These are phyloP conservation scores for Urosaurus nigricauda DNA, from an alignment of 2,797 vertebrate species.

Conservation along the genomic window DNA sequence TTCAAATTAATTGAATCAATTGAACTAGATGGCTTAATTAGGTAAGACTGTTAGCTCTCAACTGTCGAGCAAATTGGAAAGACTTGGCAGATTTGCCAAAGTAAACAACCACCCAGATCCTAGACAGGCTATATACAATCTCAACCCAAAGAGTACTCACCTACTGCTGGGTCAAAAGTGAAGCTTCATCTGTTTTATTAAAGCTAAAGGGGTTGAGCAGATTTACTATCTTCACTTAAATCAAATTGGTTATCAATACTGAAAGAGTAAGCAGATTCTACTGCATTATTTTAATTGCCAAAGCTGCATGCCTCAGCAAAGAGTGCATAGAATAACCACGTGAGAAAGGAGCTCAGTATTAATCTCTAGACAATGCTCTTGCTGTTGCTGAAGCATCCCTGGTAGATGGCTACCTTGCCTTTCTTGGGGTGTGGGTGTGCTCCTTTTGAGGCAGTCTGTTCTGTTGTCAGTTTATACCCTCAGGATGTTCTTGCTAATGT, in stretches of 20 bases:
- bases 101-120: accelerated
- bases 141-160: too few species aligned
- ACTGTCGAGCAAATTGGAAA: not conserved
- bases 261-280: not conserved
- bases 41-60: constrained; percentile 39
- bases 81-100: not conserved
- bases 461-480: too few species aligned
- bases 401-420: not conserved
- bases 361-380: too few species aligned
- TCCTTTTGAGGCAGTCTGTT: not conserved
- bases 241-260: not conserved
- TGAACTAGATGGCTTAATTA: constrained; percentile 39
- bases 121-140: too few species aligned
- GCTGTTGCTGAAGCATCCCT: not conserved
- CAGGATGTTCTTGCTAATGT: too few species aligned
- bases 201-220: too few species aligned
- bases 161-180: too few species aligned
- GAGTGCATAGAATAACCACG: not conserved
- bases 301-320: not conserved
- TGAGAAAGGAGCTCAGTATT: not conserved
- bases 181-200: too few species aligned
- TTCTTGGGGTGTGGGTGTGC: too few species aligned
- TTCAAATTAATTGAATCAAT: constrained; percentile 34
- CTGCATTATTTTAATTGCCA: not conserved
- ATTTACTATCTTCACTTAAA: too few species aligned